Evolutionary conservation across 2,888 invertebrate genomes (phyloP).

Genomic region (Rhingia campestris): DNA sequence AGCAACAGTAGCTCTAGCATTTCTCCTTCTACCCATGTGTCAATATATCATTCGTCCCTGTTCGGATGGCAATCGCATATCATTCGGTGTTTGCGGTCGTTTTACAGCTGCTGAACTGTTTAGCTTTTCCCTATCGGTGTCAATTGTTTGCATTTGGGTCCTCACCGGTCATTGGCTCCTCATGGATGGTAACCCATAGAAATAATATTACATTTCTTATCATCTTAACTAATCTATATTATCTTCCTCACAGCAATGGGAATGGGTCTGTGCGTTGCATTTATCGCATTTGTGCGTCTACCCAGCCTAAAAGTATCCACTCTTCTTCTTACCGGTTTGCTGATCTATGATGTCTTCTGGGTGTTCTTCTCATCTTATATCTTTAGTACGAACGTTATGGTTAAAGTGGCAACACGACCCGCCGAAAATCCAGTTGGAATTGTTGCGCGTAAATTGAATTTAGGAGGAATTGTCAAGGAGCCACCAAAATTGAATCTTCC

Average conservation of each 20-base stretch:
- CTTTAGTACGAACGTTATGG: constrained; percentile 99
- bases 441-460: constrained; percentile 95
- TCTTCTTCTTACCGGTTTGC: constrained; percentile 94
- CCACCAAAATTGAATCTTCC: constrained; percentile 97
- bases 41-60: constrained; percentile 95
- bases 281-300: constrained; percentile 97
- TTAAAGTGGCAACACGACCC: constrained; percentile 93
- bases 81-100: constrained; percentile 95
- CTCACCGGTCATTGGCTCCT: constrained; percentile 98
- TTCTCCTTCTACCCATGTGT: constrained; percentile 97
- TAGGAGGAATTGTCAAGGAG: constrained; percentile 94
- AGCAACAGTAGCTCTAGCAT: constrained; percentile 97
- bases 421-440: constrained; percentile 96
- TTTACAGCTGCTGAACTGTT: constrained; percentile 97
- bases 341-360: constrained; percentile 99
- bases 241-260: constrained; percentile 90
- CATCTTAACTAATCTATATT: constrained; percentile 31
- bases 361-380: constrained; percentile 99
- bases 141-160: constrained; percentile 98
- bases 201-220: background rate
- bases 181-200: constrained; percentile 90
- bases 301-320: constrained; percentile 98
- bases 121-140: constrained; percentile 94
- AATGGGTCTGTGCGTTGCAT: constrained; percentile 98
- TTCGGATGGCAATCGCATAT: constrained; percentile 92